Base-by-base conservation (phyloP, 2,888 invertebrate species). In the Geotrupes spiniger region DNA sequence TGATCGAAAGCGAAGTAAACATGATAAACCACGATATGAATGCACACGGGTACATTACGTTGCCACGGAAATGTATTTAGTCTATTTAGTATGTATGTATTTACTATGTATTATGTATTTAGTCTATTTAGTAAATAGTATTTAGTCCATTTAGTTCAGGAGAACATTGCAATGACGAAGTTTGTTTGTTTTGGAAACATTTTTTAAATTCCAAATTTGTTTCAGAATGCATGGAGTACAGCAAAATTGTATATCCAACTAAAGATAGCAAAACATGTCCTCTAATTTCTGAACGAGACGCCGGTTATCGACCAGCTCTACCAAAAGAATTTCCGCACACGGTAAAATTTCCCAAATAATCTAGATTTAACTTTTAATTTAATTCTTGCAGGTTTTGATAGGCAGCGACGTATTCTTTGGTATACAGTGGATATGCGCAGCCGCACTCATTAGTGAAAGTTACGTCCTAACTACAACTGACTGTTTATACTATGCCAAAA, bases 401-500 rank as follows among this genome's bases (percentile, higher is more conserved):
- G 49, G 49, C 0, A n/a, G 43, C 44, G 31, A 11, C 36, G 31
- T 26, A 56, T n/a, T n/a, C n/a, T 40, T 63, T 6, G 59, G 61
- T 0, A 71, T 75, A 53, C 31, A 47, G 0, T 80, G 78, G 73
- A 57, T 56, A 1, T 85, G 85, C 57, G 85, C 84, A 0, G 85
- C 84, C 0, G 76, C 78, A 2, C 70, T 86, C 10, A 77, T 85
- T 42, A 80, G 81, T 40, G 58, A 80, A 0, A 70, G 70, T 2
- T 83, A 77, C 63, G 78, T 85, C 29, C 63, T 85, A 2, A 81
- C 83, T 0, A 84, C 84, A 0, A 84, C 81, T 0, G 84, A 85
- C 62, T 85, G 85, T 56, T 64, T 54, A n/a, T 17, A 25, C 10
- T 5, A 28, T 36, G 37, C n/a, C n/a, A n/a, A n/a, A n/a, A n/a